Conservation (phyloP, 2,113 vertebrate species). For the Candoia aspera region DNA sequence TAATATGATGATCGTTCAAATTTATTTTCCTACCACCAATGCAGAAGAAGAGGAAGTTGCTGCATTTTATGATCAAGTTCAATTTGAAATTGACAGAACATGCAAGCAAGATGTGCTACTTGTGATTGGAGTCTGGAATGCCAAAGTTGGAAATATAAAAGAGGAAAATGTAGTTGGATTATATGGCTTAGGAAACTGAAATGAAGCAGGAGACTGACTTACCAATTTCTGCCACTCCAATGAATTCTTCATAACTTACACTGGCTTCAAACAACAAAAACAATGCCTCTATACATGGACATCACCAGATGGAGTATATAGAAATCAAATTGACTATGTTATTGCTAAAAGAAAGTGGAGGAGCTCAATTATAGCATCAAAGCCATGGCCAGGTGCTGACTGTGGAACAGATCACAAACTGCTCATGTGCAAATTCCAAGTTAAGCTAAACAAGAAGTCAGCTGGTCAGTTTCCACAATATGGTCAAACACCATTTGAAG, state of each 20-base stretch:
- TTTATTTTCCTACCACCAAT: neutral
- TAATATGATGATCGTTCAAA: neutral
- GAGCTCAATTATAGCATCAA: neutral
- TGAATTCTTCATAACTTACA: neutral
- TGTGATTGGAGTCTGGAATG: neutral
- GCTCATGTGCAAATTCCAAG: neutral
- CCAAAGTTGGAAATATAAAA: neutral
- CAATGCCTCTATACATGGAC: neutral
- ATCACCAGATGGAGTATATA: neutral
- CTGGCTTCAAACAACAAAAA: neutral
- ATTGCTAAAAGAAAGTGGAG: neutral
- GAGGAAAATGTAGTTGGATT: neutral
- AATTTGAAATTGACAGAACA: neutral
- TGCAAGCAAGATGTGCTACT: neutral
- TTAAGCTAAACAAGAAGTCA: neutral
- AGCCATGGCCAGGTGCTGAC: neutral
- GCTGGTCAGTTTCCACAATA: neutral
- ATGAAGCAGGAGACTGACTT: neutral
- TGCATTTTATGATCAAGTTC: neutral
- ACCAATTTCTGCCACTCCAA: neutral
- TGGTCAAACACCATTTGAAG: neutral
- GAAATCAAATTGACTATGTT: neutral
- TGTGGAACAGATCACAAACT: neutral
- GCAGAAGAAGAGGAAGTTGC: neutral
- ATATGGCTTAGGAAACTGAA: neutral